Evolutionary conservation across 1,140 invertebrate species (phyloP).

Genomic region (Ptiloglossa arizonensis): DNA sequence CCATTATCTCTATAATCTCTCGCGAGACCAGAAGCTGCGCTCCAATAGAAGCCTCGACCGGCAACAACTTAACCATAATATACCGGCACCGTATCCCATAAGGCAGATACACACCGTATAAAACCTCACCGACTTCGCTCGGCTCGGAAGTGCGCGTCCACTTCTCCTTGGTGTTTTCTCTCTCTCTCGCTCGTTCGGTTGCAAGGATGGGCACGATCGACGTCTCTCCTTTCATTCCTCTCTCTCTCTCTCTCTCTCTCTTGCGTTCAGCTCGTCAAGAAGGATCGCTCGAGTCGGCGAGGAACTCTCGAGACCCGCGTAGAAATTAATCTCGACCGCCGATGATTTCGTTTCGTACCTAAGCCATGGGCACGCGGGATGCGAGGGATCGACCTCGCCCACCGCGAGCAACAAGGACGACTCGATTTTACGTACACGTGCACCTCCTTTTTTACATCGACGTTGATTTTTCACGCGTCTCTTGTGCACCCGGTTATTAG

Average conservation of each 20-base stretch:
- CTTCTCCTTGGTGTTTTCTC: neutral
- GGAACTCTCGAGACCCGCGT: neutral
- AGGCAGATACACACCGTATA: slow-evolving; percentile 65
- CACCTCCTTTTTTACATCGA: too few relatives aligned
- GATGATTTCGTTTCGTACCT: slow-evolving; percentile 3
- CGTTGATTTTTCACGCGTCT: too few relatives aligned
- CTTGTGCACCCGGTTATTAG: too few relatives aligned
- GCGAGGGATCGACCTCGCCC: neutral
- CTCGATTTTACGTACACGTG: too few relatives aligned
- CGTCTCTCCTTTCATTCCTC: neutral
- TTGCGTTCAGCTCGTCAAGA: neutral
- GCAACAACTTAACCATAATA: slow-evolving; percentile 74
- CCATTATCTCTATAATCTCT: slow-evolving; percentile 79
- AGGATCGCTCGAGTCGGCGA: neutral
- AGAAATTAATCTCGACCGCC: slow-evolving; percentile 10
- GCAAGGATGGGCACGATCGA: too few relatives aligned
- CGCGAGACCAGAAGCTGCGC: slow-evolving; percentile 73
- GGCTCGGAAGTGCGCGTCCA: slow-evolving; percentile 19
- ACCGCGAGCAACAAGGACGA: too few relatives aligned
- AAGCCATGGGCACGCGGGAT: neutral
- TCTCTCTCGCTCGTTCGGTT: neutral
- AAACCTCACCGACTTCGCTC: slow-evolving; percentile 38
- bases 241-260: neutral
- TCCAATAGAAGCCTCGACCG: slow-evolving; percentile 66
- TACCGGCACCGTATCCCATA: slow-evolving; percentile 70